Evolutionary conservation across 2,113 vertebrate species (phyloP).

Genomic region (Poicephalus gulielmi): DNA sequence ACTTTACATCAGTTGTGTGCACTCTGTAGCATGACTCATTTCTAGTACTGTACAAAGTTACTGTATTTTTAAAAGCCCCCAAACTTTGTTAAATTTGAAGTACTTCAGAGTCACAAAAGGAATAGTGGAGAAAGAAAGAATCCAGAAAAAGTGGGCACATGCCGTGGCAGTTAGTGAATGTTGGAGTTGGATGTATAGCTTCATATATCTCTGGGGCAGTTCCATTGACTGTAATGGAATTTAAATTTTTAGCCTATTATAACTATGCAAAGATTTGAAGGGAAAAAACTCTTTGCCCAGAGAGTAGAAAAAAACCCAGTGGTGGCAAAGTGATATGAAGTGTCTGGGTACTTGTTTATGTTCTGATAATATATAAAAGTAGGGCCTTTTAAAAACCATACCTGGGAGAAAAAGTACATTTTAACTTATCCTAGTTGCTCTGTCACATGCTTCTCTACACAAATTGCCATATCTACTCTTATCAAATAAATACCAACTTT

Average conservation of each 20-base stretch:
- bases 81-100: neutral
- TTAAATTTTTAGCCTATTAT: neutral
- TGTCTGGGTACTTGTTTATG: neutral
- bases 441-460: neutral
- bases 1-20: neutral
- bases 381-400: neutral
- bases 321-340: neutral
- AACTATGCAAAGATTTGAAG: neutral
- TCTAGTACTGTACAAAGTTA: neutral
- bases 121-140: neutral
- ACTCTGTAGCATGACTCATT: neutral
- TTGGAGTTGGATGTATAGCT: neutral
- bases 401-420: neutral
- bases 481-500: neutral
- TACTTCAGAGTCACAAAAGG: neutral
- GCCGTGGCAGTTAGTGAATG: neutral
- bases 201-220: neutral
- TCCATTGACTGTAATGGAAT: neutral
- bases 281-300: neutral
- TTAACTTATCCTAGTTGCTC: neutral
- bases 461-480: neutral
- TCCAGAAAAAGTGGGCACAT: neutral
- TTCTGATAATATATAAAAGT: neutral
- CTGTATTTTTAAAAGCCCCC: neutral
- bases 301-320: neutral